Conservation (phyloP, 2,113 vertebrate species). For the Alexandromys fortis region DNA sequence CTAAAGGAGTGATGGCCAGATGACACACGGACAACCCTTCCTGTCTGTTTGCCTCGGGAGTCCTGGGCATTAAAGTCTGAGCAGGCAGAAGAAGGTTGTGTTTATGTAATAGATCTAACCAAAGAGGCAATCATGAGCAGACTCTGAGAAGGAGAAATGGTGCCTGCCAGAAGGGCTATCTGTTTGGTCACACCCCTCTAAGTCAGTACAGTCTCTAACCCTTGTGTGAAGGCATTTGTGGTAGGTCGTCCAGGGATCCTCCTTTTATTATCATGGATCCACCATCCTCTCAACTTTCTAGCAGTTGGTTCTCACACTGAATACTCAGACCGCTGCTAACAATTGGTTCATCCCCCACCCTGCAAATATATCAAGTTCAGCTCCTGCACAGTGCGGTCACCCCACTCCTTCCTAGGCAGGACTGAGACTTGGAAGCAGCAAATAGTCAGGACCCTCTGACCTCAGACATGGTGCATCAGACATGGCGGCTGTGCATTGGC, state of each 20-base stretch:
- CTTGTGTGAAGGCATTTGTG: fast-evolving
- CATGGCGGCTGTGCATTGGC: background rate
- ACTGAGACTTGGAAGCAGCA: fast-evolving
- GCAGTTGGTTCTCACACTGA: fast-evolving
- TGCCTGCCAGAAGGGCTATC: fast-evolving
- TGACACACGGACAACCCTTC: fast-evolving
- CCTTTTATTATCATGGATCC: background rate
- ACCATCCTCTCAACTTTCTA: fast-evolving
- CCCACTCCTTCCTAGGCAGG: fast-evolving
- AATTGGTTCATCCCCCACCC: fast-evolving
- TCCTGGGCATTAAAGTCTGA: fast-evolving
- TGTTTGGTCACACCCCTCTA: fast-evolving
- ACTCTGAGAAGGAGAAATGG: fast-evolving
- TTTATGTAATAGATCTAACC: fast-evolving
- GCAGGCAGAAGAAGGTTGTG: no score
- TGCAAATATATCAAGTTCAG: background rate
- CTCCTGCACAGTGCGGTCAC: fast-evolving
- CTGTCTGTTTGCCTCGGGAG: fast-evolving
- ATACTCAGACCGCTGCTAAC: background rate
- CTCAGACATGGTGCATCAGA: fast-evolving
- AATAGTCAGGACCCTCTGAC: fast-evolving
- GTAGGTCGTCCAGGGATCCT: background rate
- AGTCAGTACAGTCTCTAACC: fast-evolving
- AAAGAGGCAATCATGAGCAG: fast-evolving
- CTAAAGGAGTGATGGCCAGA: background rate